Evolutionary conservation across 2,113 vertebrate genomes (phyloP).

Genomic region (Pseudopipra pipra): DNA sequence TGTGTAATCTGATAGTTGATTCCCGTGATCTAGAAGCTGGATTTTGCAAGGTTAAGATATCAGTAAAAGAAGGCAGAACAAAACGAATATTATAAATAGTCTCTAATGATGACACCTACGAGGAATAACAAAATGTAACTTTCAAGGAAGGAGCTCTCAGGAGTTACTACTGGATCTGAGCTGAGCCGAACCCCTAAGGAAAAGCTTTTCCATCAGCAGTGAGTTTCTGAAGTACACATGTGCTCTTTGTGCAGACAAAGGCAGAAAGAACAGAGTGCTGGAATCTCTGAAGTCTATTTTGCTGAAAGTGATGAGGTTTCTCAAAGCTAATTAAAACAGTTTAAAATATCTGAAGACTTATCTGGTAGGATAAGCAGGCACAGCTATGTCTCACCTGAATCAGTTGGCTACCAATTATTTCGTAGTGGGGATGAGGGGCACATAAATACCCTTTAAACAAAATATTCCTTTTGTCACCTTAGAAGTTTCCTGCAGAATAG

Average conservation of each 20-base stretch:
- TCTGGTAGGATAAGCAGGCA: background rate
- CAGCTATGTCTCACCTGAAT: background rate
- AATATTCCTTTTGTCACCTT: background rate
- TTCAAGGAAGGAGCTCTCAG: background rate
- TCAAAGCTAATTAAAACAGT: background rate
- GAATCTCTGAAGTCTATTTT: background rate
- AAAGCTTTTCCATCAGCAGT: background rate
- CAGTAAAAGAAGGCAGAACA: background rate
- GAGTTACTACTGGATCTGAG: background rate
- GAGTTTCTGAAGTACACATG: background rate
- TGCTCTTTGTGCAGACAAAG: background rate
- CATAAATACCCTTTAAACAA: background rate
- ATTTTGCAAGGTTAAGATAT: slow-evolving; percentile 25
- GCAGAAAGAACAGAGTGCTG: background rate
- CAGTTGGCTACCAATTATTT: background rate
- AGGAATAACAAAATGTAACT: background rate
- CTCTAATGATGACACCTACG: background rate
- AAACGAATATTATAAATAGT: background rate
- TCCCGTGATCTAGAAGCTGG: background rate
- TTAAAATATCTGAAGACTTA: background rate
- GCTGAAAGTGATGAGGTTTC: background rate
- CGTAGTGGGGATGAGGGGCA: background rate
- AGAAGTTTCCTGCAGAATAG: background rate
- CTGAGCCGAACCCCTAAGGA: background rate
- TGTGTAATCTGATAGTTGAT: slow-evolving; percentile 10